These are phyloP conservation scores for Pteropus alecto DNA, from an alignment of 2,113 vertebrate species.

Conservation along the genomic window DNA sequence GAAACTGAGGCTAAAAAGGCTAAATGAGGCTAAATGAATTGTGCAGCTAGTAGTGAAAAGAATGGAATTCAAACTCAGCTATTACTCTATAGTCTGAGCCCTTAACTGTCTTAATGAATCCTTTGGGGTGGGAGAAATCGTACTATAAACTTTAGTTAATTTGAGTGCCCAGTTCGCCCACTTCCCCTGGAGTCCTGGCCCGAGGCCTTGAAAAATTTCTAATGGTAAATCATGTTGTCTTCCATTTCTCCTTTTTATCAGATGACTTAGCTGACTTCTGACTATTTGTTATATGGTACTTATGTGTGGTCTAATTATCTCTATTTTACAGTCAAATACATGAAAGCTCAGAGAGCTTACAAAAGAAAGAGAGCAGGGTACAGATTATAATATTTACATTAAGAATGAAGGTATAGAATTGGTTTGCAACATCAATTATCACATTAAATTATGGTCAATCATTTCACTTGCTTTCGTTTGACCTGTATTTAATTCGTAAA, in stretches of 20 bases:
- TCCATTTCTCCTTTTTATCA: not conserved
- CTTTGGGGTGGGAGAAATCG: not conserved
- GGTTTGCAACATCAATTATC: not conserved
- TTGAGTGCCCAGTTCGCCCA: not conserved
- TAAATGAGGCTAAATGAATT: not conserved
- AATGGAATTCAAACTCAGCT: not conserved
- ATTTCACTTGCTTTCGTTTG: not conserved
- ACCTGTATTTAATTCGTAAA: not conserved
- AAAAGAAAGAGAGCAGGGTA: not conserved
- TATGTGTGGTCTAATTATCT: not conserved
- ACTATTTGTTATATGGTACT: not conserved
- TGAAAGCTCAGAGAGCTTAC: not conserved
- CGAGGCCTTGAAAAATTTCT: not conserved
- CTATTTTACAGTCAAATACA: not conserved
- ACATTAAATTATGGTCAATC: not conserved
- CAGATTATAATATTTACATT: not conserved
- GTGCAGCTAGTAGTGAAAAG: not conserved
- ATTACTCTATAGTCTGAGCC: not conserved
- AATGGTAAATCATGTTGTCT: not conserved
- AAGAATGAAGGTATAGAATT: not conserved
- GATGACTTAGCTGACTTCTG: not conserved
- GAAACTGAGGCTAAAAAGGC: not conserved
- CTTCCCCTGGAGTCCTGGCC: not conserved
- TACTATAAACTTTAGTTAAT: not conserved
- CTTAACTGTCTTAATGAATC: not conserved